Conservation (phyloP, 2,888 invertebrate species). For the Xanthia togata region DNA sequence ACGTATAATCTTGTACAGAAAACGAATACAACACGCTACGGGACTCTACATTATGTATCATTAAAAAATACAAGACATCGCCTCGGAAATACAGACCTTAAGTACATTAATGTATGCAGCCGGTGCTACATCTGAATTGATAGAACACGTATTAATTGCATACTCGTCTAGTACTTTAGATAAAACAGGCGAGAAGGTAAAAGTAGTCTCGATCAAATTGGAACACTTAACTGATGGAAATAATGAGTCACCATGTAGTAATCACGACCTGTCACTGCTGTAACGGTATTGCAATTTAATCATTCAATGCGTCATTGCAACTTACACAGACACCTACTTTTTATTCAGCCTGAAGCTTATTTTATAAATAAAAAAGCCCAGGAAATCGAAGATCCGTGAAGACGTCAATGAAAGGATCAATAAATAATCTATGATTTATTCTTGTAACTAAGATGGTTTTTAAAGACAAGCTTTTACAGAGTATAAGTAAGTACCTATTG, state of each 20-base stretch:
- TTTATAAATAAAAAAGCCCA: not conserved
- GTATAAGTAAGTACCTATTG: not conserved
- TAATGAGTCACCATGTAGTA: conserved; percentile 57
- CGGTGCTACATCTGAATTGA: conserved; percentile 55
- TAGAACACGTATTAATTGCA: conserved; percentile 64
- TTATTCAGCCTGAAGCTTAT: not conserved
- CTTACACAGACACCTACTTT: not conserved
- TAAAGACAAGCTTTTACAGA: not conserved
- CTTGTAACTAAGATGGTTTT: not conserved
- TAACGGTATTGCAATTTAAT: conserved; percentile 54
- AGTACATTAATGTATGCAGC: conserved; percentile 58
- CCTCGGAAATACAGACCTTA: conserved; percentile 48
- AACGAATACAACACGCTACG: conserved; percentile 21
- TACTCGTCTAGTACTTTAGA: conserved; percentile 57
- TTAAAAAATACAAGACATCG: conserved; percentile 39
- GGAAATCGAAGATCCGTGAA: not conserved
- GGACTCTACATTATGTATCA: conserved; percentile 32
- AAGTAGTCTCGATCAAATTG: conserved; percentile 52
- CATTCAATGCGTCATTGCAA: conserved; percentile 28
- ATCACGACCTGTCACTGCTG: conserved; percentile 47
- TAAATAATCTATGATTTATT: not conserved
- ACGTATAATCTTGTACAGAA: conserved; percentile 4
- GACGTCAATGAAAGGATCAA: not conserved
- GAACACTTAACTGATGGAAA: conserved; percentile 52
- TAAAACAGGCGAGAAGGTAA: conserved; percentile 52